These are phyloP conservation scores for Anolis sagrei DNA, from an alignment of 2,113 vertebrate genomes.

Conservation along the genomic window DNA sequence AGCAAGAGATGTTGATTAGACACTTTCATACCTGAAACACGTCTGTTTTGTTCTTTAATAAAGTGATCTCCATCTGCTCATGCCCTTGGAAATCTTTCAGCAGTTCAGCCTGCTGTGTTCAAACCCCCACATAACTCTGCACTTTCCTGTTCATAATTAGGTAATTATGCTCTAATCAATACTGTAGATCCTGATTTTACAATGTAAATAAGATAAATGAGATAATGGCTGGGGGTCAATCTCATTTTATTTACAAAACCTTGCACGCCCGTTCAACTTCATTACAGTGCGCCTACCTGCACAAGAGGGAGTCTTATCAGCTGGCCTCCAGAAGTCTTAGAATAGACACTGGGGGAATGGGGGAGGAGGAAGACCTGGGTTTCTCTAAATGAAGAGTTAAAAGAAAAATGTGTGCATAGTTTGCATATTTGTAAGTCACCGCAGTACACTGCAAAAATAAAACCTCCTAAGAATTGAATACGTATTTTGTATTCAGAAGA, in stretches of 20 bases:
- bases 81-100: slow-evolving; percentile 73
- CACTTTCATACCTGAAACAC: slow-evolving; percentile 55
- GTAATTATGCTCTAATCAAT: slow-evolving; percentile 89
- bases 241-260: slow-evolving; percentile 79
- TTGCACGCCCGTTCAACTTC: slow-evolving; percentile 75
- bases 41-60: slow-evolving; percentile 68
- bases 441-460: slow-evolving; percentile 44
- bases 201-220: slow-evolving; percentile 87
- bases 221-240: slow-evolving; percentile 80
- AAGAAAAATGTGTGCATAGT: slow-evolving; percentile 44
- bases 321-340: slow-evolving; percentile 70
- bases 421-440: slow-evolving; percentile 62
- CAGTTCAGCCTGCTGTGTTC: slow-evolving; percentile 69
- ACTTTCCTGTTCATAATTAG: slow-evolving; percentile 81
- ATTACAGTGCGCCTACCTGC: slow-evolving; percentile 74
- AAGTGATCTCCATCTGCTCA: slow-evolving; percentile 73
- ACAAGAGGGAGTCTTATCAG: slow-evolving; percentile 70
- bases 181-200: slow-evolving; percentile 84
- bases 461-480: slow-evolving; percentile 61
- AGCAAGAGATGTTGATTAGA: slow-evolving; percentile 48
- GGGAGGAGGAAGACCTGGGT: slow-evolving; percentile 42
- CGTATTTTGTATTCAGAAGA: slow-evolving; percentile 59
- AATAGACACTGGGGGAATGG: slow-evolving; percentile 21
- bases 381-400: slow-evolving; percentile 51
- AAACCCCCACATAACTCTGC: slow-evolving; percentile 64